Percentiles rank a stretch among this genome's conserved stretches.
These are phyloP conservation scores for Trachops cirrhosus DNA, from an alignment of 2,797 vertebrate genomes.

Conservation along the genomic window DNA sequence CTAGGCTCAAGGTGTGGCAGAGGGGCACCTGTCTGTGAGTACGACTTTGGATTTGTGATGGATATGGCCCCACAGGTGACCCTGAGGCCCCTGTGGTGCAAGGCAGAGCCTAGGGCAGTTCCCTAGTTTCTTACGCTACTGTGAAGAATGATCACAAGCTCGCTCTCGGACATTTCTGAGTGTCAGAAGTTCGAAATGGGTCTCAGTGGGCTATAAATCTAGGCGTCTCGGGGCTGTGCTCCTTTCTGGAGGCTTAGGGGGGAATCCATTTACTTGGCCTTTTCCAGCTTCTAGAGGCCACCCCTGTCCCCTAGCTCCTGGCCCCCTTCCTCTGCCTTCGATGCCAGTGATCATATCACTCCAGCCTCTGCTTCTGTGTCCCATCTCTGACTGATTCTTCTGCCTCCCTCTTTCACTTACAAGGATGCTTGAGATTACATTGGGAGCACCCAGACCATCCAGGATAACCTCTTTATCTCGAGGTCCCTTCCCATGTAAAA, in stretches of 20 bases:
- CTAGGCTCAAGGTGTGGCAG: not conserved
- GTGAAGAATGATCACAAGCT: not conserved
- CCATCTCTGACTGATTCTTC: not conserved
- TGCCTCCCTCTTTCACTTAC: not conserved
- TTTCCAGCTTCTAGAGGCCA: not conserved
- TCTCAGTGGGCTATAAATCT: not conserved
- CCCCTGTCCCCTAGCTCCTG: not conserved
- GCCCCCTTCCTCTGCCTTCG: not conserved
- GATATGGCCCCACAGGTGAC: not conserved
- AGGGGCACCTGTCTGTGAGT: not conserved
- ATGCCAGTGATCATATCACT: not conserved
- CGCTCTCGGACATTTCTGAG: not conserved
- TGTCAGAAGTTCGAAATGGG: not conserved
- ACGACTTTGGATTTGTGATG: not conserved
- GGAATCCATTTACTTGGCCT: not conserved
- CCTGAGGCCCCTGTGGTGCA: not conserved
- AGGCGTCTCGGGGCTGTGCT: not conserved
- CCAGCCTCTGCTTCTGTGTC: not conserved
- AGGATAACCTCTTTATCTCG: not conserved
- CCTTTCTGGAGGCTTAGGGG: not conserved
- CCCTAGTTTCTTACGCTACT: not conserved
- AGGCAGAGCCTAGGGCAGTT: not conserved
- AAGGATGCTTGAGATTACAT: not conserved
- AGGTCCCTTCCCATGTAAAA: not conserved
- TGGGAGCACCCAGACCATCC: not conserved